These are phyloP conservation scores for Ceuthmochares aereus DNA, from an alignment of 2,113 vertebrate genomes.

Conservation along the genomic window DNA sequence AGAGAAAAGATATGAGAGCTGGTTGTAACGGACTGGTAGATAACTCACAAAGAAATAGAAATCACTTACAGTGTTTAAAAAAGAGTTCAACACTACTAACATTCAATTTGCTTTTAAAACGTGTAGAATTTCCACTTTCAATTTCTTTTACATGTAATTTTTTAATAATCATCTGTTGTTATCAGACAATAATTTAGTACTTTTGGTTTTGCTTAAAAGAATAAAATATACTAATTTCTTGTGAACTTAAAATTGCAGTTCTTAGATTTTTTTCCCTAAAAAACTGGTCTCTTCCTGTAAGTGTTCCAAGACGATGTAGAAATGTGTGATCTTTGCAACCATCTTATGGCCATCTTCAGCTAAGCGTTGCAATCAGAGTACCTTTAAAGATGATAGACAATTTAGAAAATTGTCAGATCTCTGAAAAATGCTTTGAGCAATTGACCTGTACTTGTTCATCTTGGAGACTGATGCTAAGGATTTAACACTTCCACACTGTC, in stretches of 20 bases:
- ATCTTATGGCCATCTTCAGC: neutral
- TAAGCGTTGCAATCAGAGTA: slow-evolving; percentile 14
- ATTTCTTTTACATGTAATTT: neutral
- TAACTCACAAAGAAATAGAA: neutral
- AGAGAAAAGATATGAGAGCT: neutral
- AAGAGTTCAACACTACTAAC: neutral
- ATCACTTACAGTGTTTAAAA: neutral
- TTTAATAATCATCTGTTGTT: neutral
- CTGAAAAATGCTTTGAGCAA: slow-evolving; percentile 58
- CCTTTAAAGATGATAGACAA: slow-evolving; percentile 59
- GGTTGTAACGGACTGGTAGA: neutral
- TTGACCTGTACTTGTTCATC: slow-evolving; percentile 49
- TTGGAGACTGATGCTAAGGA: slow-evolving; percentile 46
- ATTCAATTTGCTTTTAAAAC: neutral
- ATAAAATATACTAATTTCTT: neutral
- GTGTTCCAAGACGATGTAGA: neutral
- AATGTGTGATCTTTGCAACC: neutral
- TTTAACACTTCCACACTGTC: slow-evolving; percentile 49
- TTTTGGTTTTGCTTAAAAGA: neutral
- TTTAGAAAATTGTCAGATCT: slow-evolving; percentile 63
- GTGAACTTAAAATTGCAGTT: neutral
- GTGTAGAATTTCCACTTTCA: neutral
- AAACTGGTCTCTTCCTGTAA: neutral
- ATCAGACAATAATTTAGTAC: neutral
- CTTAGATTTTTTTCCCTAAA: neutral